Percentiles rank a stretch among this genome's conserved stretches.
Evolutionary conservation across 2,113 vertebrate species (phyloP).

Genomic region (Phrynocephalus versicolor): DNA sequence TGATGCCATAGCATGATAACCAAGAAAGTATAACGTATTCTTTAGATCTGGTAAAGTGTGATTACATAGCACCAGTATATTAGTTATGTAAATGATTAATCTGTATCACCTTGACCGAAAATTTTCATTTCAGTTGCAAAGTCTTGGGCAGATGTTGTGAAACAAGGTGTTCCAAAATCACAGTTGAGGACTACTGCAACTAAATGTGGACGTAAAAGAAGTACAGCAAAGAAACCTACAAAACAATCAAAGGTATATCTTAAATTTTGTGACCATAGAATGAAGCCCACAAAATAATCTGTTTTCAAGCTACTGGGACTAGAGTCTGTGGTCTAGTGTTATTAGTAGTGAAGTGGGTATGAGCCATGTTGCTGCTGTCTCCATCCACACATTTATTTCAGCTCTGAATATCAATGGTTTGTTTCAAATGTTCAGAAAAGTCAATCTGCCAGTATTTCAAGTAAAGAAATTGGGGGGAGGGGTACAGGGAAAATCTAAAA

Average conservation of each 20-base stretch:
- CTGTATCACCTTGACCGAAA: background rate
- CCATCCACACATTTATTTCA: too few species aligned
- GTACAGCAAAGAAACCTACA: background rate
- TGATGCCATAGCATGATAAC: background rate
- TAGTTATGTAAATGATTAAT: background rate
- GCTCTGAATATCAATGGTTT: too few species aligned
- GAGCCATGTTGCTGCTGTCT: background rate
- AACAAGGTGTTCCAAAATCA: slow-evolving; percentile 77
- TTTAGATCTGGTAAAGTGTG: accelerated
- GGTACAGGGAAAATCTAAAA: too few species aligned
- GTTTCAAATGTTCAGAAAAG: too few species aligned
- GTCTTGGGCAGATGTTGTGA: slow-evolving; percentile 86
- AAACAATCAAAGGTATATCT: slow-evolving; percentile 68
- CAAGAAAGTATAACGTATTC: background rate
- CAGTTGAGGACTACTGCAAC: slow-evolving; percentile 64
- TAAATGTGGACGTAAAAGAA: slow-evolving; percentile 41
- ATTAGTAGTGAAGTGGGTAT: background rate
- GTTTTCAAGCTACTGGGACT: background rate
- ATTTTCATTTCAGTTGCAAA: slow-evolving; percentile 68
- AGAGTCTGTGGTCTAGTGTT: background rate
- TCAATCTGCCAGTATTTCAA: too few species aligned
- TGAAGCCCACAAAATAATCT: background rate
- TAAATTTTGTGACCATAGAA: background rate
- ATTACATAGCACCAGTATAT: background rate
- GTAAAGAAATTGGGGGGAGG: too few species aligned